Percentiles rank a stretch among this genome's conserved stretches.
Conservation (phyloP, 53 echinoderm and acorn worm genomes). For the Echinometra lucunter region DNA sequence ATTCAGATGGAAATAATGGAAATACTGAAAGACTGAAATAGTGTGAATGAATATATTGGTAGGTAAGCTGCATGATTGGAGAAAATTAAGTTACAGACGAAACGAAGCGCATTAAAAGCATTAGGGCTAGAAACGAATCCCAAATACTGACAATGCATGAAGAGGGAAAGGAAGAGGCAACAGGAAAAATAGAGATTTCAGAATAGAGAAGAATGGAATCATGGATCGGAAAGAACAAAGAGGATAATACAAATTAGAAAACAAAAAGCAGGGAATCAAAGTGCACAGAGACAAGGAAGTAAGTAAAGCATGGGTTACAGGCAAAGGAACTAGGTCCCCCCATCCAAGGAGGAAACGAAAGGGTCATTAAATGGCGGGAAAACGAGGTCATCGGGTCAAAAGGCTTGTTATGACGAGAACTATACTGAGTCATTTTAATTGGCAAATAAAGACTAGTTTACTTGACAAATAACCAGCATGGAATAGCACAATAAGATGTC, state of each 20-base stretch:
- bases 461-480: slow-evolving; percentile 48
- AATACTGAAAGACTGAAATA: neutral
- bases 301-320: neutral
- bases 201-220: neutral
- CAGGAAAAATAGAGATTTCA: neutral
- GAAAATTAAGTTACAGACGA: neutral
- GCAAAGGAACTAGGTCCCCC: neutral
- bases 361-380: slow-evolving; percentile 12
- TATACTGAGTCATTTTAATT: slow-evolving; percentile 63
- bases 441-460: slow-evolving; percentile 67
- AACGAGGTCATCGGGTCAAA: slow-evolving; percentile 57
- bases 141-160: neutral
- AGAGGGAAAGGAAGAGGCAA: neutral
- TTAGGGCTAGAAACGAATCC: neutral
- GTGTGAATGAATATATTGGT: neutral
- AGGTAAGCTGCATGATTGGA: neutral
- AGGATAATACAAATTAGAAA: neutral
- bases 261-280: neutral
- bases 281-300: neutral
- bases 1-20: neutral
- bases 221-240: neutral
- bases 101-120: neutral
- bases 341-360: neutral
- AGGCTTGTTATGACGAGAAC: slow-evolving; percentile 60
- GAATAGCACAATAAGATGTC: neutral